phyloP scores from a whole-genome alignment of 2,888 invertebrate genomes.

The Salpingus planirostris region DNA sequence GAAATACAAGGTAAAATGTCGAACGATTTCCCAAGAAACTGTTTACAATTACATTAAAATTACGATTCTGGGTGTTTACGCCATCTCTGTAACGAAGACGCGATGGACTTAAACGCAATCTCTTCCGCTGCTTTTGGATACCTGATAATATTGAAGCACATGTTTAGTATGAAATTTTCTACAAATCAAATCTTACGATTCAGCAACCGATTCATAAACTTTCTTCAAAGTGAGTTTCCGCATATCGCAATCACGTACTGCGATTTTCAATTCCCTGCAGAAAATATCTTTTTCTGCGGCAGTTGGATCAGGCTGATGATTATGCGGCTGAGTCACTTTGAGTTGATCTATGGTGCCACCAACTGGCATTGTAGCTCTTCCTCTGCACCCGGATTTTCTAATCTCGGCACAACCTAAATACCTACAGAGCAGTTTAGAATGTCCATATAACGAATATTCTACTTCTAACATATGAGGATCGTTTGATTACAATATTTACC shows the following conservation, averaged over 20 bases:
- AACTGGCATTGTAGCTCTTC: constrained; percentile 32
- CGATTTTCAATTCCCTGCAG: constrained; percentile 26
- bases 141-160: constrained; percentile 17
- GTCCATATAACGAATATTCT: neutral
- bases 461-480: neutral
- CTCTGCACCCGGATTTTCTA: constrained; percentile 30
- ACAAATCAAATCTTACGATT: constrained; percentile 24
- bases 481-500: constrained; percentile 24
- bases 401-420: constrained; percentile 34
- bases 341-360: constrained; percentile 22
- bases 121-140: constrained; percentile 30
- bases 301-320: constrained; percentile 32
- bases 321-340: constrained; percentile 30
- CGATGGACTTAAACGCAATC: constrained; percentile 29
- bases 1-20: too few species aligned
- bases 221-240: constrained; percentile 25
- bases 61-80: constrained; percentile 20
- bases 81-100: constrained; percentile 34
- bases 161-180: neutral
- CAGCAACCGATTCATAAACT: constrained; percentile 31
- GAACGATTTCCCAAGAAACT: too few species aligned
- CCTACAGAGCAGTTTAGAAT: too few species aligned
- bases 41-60: too few species aligned
- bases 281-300: constrained; percentile 30
- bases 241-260: constrained; percentile 19